phyloP scores from a whole-genome alignment of 2,113 vertebrate species.

The Lynx canadensis region DNA sequence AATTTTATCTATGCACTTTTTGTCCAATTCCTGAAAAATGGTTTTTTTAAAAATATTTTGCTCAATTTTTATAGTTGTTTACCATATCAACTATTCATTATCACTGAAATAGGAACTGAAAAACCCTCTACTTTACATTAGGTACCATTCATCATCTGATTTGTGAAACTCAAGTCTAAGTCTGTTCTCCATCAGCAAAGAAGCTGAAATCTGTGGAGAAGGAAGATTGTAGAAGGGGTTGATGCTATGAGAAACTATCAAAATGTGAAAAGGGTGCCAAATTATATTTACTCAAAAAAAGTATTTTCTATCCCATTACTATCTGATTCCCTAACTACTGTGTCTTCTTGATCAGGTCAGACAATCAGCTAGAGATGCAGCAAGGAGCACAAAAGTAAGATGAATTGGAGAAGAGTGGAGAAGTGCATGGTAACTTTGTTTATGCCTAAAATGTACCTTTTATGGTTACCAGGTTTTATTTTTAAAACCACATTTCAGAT shows the following conservation, averaged over 20 bases:
- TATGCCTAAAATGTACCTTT: neutral
- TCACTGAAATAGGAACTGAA: neutral
- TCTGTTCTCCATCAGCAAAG: neutral
- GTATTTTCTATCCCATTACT: neutral
- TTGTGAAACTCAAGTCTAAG: neutral
- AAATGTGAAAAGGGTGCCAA: neutral
- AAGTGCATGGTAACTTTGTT: neutral
- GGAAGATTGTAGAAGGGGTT: neutral
- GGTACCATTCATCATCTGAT: neutral
- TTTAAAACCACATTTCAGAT: conserved; percentile 48
- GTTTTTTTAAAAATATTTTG: neutral
- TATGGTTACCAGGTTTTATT: conserved; percentile 27
- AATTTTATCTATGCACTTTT: neutral
- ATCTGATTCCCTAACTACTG: neutral
- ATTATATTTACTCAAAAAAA: neutral
- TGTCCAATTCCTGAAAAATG: neutral
- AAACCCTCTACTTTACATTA: neutral
- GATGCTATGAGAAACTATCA: neutral
- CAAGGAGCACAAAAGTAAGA: neutral
- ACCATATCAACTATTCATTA: neutral
- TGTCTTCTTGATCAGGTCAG: neutral
- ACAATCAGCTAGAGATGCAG: neutral
- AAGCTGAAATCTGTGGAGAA: neutral
- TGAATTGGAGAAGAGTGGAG: neutral
- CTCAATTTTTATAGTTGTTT: neutral